phyloP scores from a whole-genome alignment of 2,113 vertebrate genomes.

The Neopipo cinnamomea region DNA sequence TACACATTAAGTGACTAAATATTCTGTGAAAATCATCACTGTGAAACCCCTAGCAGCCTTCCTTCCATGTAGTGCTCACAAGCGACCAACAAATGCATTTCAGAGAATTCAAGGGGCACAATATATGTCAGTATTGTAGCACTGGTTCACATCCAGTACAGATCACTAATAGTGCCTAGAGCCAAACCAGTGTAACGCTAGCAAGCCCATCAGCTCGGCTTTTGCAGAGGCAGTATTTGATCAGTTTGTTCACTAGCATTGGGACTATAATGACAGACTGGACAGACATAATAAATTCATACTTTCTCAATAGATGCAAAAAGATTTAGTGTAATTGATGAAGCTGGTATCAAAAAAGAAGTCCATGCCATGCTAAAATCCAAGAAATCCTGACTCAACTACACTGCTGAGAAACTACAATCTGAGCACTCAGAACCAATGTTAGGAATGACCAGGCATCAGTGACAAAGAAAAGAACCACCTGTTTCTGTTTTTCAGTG shows the following conservation, averaged over 20 bases:
- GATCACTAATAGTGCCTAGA: background rate
- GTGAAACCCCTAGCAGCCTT: background rate
- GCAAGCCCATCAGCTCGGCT: background rate
- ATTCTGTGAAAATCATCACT: no score
- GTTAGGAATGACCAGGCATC: background rate
- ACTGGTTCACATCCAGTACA: background rate
- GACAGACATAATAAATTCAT: background rate
- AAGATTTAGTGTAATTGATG: background rate
- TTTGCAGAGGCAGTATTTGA: background rate
- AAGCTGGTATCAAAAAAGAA: background rate
- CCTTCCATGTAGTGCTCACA: background rate
- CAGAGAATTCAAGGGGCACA: background rate
- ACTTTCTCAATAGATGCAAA: background rate
- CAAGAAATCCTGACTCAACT: background rate
- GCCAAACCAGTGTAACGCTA: background rate
- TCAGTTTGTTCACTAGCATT: background rate
- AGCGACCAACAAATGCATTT: background rate
- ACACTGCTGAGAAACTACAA: background rate
- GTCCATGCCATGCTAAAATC: background rate
- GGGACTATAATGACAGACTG: background rate
- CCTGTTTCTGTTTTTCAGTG: background rate
- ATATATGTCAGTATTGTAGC: rapidly evolving
- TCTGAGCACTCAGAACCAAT: background rate
- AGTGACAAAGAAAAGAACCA: background rate
- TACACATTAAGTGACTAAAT: background rate